Base-by-base conservation (phyloP, 2,888 invertebrate genomes). In the Corythucha ciliata region DNA sequence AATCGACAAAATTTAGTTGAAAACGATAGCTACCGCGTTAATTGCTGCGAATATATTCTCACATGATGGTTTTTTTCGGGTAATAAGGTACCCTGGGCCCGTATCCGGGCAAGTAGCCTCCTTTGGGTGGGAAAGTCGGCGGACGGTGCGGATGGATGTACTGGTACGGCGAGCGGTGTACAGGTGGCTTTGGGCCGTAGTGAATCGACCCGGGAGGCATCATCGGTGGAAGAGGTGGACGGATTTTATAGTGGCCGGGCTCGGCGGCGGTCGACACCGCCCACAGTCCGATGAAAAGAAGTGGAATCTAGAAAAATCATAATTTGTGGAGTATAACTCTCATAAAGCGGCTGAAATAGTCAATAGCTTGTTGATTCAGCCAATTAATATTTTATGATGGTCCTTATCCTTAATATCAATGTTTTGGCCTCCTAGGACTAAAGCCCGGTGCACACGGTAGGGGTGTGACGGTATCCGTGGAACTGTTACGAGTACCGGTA, bases 1-100 rank as follows among this genome's bases (percentile, higher is more conserved):
- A 26, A 16, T 6, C 14, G 25, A n/a, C n/a, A n/a, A 12, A 12
- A 7, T 10, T 7, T n/a, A n/a, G 14, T 36, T 36, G 14, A 36
- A 29, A 29, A 29, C n/a, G 8, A 10, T 29, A 29, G 29, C n/a
- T 29, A 8, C n/a, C n/a, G 8, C 8, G 29, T 29, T 10, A 10
- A 29, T 10, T 29, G n/a, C 29, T 29, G 29, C 29, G n/a, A 29
- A 29, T 8, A 10, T 29, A n/a, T 8, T 8, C 18, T 39, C 18
- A 48, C 29, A 25, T 39, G 33, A 32, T 53, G 40, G 45, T 50
- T 48, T 29, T 54, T 52, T 49, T 49, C 41, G 18, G 57, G 50
- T 47, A 49, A 39, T 50, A 32, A 25, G 64, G 16, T 68, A 69
- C 2, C 63, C 69, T 0, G 67, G 65, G 64, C 10, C 29, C 45